These are phyloP conservation scores for Himalopsyche phryganea DNA, from an alignment of 1,140 invertebrate species.

Conservation along the genomic window DNA sequence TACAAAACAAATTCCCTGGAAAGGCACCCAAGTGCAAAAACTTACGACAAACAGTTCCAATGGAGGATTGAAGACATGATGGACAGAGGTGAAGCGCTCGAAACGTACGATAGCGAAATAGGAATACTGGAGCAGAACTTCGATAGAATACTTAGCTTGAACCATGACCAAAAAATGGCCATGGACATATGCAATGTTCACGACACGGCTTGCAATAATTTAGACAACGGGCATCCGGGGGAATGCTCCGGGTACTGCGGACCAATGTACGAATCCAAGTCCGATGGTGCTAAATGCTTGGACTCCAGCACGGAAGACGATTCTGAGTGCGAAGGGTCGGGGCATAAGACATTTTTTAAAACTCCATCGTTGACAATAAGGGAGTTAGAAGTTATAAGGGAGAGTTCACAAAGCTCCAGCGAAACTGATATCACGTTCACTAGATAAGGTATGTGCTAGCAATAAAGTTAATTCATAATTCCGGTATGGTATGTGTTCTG, in stretches of 20 bases:
- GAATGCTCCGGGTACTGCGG: slow-evolving; percentile 40
- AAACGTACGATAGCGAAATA: slow-evolving; percentile 25
- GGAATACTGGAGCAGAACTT: slow-evolving; percentile 46
- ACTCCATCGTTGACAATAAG: slow-evolving; percentile 48
- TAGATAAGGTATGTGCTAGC: slow-evolving; percentile 39
- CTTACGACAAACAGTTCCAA: slow-evolving; percentile 49
- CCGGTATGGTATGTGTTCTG: too few relatives aligned
- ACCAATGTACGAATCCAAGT: slow-evolving; percentile 13
- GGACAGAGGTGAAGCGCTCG: slow-evolving; percentile 35
- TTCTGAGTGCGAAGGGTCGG: background rate
- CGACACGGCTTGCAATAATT: too few relatives aligned
- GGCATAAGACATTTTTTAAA: slow-evolving; percentile 45
- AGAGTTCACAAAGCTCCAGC: slow-evolving; percentile 52
- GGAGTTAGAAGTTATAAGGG: slow-evolving; percentile 52
- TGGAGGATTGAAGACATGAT: slow-evolving; percentile 49
- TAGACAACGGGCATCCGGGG: slow-evolving; percentile 38
- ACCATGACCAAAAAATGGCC: slow-evolving; percentile 8
- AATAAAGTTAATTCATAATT: too few relatives aligned
- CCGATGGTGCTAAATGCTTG: slow-evolving; percentile 25
- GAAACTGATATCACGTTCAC: slow-evolving; percentile 51
- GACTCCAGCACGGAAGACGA: slow-evolving; percentile 43
- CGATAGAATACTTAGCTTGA: slow-evolving; percentile 45
- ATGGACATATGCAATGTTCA: too few relatives aligned
- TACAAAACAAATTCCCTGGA: slow-evolving; percentile 52
- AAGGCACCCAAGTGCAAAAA: slow-evolving; percentile 46